Evolutionary conservation across 1,140 invertebrate species (phyloP).

Genomic region (Papilio xuthus): DNA sequence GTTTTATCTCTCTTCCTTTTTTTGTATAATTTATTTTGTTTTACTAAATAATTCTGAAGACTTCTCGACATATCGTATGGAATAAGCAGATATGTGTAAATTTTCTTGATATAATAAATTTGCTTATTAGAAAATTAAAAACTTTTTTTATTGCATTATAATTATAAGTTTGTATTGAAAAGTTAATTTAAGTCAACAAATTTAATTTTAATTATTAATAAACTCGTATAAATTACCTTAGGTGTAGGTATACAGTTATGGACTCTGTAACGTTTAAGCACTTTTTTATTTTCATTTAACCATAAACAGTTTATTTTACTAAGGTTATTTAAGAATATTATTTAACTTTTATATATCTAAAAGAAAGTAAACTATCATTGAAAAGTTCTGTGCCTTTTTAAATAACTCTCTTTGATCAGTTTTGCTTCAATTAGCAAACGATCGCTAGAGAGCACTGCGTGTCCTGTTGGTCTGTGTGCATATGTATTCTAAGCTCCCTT

Average conservation of each 20-base stretch:
- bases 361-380: background rate
- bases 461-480: slow-evolving; percentile 59
- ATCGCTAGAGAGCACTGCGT: slow-evolving; percentile 57
- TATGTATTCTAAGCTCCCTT: slow-evolving; percentile 67
- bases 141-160: slow-evolving; percentile 27
- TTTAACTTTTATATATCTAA: background rate
- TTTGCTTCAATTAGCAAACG: slow-evolving; percentile 65
- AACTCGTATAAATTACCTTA: no score
- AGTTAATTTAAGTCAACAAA: no score
- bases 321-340: no score
- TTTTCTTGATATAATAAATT: slow-evolving; percentile 74
- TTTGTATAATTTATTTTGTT: slow-evolving; percentile 46
- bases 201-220: no score
- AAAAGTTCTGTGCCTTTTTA: background rate
- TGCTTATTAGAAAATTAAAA: slow-evolving; percentile 68
- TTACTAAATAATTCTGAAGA: slow-evolving; percentile 52
- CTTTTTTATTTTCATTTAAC: no score
- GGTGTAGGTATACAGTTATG: no score
- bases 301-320: no score
- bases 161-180: no score
- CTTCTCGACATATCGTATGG: slow-evolving; percentile 78
- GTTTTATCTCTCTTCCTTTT: slow-evolving; percentile 34
- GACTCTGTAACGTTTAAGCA: no score
- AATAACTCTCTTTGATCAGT: slow-evolving; percentile 53
- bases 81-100: slow-evolving; percentile 71